Evolutionary conservation across 2,888 invertebrate species (phyloP).

Genomic region (Brachynemurus nebulosus): DNA sequence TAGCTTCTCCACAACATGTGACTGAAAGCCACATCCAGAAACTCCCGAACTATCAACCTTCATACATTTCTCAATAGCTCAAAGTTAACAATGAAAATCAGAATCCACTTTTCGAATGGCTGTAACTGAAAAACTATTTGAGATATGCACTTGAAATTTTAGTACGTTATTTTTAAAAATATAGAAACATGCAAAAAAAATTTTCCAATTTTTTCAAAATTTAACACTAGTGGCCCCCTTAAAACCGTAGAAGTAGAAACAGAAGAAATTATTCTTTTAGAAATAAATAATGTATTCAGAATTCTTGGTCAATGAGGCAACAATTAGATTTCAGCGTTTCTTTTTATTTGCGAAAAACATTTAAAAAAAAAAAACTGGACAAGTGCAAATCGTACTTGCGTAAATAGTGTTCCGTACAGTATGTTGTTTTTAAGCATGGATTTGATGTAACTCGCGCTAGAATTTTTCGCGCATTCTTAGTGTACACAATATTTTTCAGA

Average conservation of each 20-base stretch:
- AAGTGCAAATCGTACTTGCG: too few species aligned
- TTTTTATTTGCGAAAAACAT: too few species aligned
- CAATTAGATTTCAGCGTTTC: too few species aligned
- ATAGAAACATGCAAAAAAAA: not conserved
- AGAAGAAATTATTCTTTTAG: too few species aligned
- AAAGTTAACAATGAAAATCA: not conserved
- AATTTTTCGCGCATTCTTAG: too few species aligned
- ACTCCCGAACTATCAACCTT: not conserved
- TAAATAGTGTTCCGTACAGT: too few species aligned
- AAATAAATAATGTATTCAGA: too few species aligned
- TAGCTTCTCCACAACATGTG: not conserved
- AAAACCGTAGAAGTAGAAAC: not conserved
- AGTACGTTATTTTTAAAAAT: conserved; percentile 4
- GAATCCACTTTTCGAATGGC: not conserved
- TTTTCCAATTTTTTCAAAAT: conserved; percentile 1
- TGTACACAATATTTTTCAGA: too few species aligned
- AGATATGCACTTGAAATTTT: conserved; percentile 1
- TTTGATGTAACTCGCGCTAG: too few species aligned
- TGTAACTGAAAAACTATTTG: conserved; percentile 2
- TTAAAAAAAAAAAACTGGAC: too few species aligned
- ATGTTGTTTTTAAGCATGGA: too few species aligned
- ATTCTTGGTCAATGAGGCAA: too few species aligned
- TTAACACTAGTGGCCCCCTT: not conserved
- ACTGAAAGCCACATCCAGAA: not conserved
- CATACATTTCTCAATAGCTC: not conserved